Percentiles rank a stretch among this genome's conserved stretches.
These are phyloP conservation scores for Heterodera carotae DNA, from an alignment of 1,140 invertebrate genomes.

Conservation along the genomic window DNA sequence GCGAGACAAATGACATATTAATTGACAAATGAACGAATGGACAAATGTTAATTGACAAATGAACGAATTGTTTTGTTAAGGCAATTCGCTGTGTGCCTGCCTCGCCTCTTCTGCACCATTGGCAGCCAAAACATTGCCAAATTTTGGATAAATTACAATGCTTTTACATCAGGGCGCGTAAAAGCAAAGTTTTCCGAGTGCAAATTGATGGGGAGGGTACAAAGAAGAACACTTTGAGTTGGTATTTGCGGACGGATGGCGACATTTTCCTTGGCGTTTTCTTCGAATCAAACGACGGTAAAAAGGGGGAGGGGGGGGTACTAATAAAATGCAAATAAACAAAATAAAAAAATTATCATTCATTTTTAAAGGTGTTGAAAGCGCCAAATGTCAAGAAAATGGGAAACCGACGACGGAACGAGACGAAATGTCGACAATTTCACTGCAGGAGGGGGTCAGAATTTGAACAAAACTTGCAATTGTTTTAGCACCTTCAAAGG, in stretches of 20 bases:
- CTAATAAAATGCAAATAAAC: too few species aligned
- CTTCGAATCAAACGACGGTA: slow-evolving; percentile 37
- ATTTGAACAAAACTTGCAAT: neutral
- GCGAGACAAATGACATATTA: too few species aligned
- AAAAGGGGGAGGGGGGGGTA: neutral
- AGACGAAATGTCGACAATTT: neutral
- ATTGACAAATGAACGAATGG: neutral
- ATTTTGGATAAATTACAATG: slow-evolving; percentile 51
- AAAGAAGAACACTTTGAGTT: slow-evolving; percentile 50
- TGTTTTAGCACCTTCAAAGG: too few species aligned
- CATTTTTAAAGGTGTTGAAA: too few species aligned
- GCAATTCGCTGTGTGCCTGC: slow-evolving; percentile 59
- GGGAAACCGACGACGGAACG: too few species aligned
- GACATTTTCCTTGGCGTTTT: slow-evolving; percentile 64
- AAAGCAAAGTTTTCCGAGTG: slow-evolving; percentile 48
- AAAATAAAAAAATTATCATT: too few species aligned
- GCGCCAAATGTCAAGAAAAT: neutral
- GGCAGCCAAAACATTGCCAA: slow-evolving; percentile 46
- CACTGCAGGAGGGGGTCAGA: neutral
- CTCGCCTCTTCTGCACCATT: slow-evolving; percentile 44
- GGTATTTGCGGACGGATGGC: slow-evolving; percentile 63
- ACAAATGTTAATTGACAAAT: too few species aligned
- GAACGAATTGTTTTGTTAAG: too few species aligned
- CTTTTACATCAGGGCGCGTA: slow-evolving; percentile 54
- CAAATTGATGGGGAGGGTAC: slow-evolving; percentile 38